A percentile compares a stretch with the other conserved stretches of the same genome.
phyloP scores from a whole-genome alignment of 2,797 vertebrate species.

The Serranus cabrilla region DNA sequence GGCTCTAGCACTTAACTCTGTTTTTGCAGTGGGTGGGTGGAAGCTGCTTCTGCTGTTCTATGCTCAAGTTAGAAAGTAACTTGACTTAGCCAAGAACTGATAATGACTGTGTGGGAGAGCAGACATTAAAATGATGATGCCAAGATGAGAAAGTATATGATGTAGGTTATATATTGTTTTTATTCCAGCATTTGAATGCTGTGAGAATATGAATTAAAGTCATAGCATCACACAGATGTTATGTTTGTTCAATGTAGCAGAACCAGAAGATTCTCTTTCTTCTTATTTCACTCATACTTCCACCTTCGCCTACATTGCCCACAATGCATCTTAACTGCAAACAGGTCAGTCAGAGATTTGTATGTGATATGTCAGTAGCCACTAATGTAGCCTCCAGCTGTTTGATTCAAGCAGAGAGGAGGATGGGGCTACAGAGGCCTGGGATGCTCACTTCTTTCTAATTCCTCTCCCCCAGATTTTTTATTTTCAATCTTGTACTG shows the following conservation, averaged over 20 bases:
- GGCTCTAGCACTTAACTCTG: slow-evolving; percentile 51
- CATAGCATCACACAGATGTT: neutral
- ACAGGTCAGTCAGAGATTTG: neutral
- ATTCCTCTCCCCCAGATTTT: neutral
- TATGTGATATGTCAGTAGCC: neutral
- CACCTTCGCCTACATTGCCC: neutral
- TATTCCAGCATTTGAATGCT: neutral
- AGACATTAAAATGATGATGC: slow-evolving; percentile 23
- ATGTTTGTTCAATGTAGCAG: neutral
- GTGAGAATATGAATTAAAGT: neutral
- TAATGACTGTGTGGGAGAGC: slow-evolving; percentile 63
- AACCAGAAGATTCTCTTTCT: neutral
- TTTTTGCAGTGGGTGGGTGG: slow-evolving; percentile 54
- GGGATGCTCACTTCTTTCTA: neutral
- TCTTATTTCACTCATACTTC: neutral
- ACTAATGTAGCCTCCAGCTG: neutral
- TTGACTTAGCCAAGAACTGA: slow-evolving; percentile 50
- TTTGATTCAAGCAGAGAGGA: neutral
- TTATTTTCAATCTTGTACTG: neutral
- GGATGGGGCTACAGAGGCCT: too few relatives aligned
- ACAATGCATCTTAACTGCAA: neutral
- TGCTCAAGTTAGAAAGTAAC: slow-evolving; percentile 47
- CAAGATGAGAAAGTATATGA: slow-evolving; percentile 18
- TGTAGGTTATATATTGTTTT: neutral
- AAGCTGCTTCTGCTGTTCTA: slow-evolving; percentile 39